Conservation (phyloP, 2,888 invertebrate genomes). For the Acleris emargana region DNA sequence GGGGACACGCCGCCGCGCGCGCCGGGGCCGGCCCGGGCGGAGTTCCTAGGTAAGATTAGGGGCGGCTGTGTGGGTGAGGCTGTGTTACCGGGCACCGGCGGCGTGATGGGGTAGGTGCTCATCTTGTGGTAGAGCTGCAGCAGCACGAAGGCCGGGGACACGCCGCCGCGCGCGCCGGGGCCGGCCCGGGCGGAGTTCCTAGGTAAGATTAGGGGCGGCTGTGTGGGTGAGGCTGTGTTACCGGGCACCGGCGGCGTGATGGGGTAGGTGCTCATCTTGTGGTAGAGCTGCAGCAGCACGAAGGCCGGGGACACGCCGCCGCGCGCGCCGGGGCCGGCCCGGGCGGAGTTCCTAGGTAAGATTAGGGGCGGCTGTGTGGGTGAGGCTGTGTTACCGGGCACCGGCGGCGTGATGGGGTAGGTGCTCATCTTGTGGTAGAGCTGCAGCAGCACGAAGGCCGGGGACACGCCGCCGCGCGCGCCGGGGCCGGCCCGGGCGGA, state of each 20-base stretch:
- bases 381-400: conserved; percentile 53
- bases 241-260: conserved; percentile 71
- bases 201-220: not conserved
- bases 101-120: conserved; percentile 80
- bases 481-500: conserved; percentile 63
- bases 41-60: too few relatives aligned
- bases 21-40: conserved; percentile 68
- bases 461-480: conserved; percentile 89
- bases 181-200: too few relatives aligned
- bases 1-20: conserved; percentile 90
- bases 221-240: conserved; percentile 17
- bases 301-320: conserved; percentile 95
- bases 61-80: not conserved
- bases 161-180: conserved; percentile 84
- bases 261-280: conserved; percentile 87
- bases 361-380: not conserved
- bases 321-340: conserved; percentile 60
- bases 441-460: conserved; percentile 96
- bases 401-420: conserved; percentile 69
- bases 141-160: conserved; percentile 95
- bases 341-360: too few relatives aligned
- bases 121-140: conserved; percentile 94
- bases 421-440: conserved; percentile 91
- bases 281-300: conserved; percentile 95
- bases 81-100: conserved; percentile 62